phyloP scores from a whole-genome alignment of 2,797 vertebrate genomes.

The Cyclopterus lumpus region DNA sequence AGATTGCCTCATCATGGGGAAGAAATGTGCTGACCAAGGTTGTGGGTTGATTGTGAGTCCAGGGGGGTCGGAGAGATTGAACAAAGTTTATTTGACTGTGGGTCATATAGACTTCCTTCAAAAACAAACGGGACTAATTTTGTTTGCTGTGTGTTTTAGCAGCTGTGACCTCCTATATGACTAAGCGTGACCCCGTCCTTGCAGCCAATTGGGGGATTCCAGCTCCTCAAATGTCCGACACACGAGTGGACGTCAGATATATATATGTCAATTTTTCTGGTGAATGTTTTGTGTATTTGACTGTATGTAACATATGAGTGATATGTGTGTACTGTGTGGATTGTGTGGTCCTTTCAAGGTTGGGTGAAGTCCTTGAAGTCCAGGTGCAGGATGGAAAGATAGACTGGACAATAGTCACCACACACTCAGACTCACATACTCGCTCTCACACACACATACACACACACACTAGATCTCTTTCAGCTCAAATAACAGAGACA shows the following conservation, averaged over 20 bases:
- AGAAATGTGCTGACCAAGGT: conserved; percentile 74
- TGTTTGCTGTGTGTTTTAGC: conserved; percentile 78
- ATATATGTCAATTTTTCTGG: not conserved
- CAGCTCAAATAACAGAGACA: conserved; percentile 65
- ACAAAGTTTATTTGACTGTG: conserved; percentile 72
- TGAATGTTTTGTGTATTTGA: conserved; percentile 10
- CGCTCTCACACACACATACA: conserved; percentile 36
- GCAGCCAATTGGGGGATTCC: conserved; percentile 51
- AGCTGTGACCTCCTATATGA: conserved; percentile 75
- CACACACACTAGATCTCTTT: conserved; percentile 47
- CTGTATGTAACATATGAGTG: not conserved
- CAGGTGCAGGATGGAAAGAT: conserved; percentile 71
- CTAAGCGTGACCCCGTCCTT: conserved; percentile 50
- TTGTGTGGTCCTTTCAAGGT: conserved; percentile 37
- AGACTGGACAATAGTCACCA: conserved; percentile 49
- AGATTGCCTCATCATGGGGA: conserved; percentile 67
- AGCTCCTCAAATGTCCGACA: conserved; percentile 53
- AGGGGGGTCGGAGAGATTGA: conserved; percentile 39
- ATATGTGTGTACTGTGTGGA: conserved; percentile 10
- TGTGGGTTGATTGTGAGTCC: conserved; percentile 54
- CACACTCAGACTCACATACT: conserved; percentile 29
- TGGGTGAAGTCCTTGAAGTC: conserved; percentile 42
- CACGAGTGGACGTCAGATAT: conserved; percentile 19
- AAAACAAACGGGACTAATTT: conserved; percentile 78
- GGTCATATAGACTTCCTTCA: conserved; percentile 71